Evolutionary conservation across 2,113 vertebrate genomes (phyloP), one percentile per base, ranked within the genome.

Genomic region (Salminus brasiliensis): DNA sequence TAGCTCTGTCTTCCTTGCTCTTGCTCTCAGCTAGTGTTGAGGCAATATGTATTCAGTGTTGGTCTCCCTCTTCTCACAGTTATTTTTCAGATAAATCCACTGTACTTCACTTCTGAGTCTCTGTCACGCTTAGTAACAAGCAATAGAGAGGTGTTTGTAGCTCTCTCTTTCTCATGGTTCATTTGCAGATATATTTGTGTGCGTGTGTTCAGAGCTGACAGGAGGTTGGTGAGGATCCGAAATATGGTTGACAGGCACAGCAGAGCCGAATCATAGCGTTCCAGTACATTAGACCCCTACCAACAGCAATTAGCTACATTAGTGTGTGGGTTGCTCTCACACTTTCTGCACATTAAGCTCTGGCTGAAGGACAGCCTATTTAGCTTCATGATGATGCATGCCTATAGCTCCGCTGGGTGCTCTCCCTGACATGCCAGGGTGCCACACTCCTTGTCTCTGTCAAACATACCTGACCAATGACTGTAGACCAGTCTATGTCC

Each of bases 251-350:
- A 71, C 41, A n/a, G 62, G 45, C 57, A 43, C 67, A 73, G 63
- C 57, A 25, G 32, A 76, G 52, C 57, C 15, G 5, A 75, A 57
- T 79, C 60, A 21, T 13, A 72, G 29, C 21, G 39, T 82, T 80
- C 41, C 68, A 76, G 57, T 75, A 76, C 32, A 85, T 82, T 81
- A 72, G 57, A 75, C 39, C 49, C 75, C 36, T 57, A 75, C 76
- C 67, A 79, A 72, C 75, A 79, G 63, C 67, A 62, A 53, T 82
- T 82, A 72, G 47, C 57, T 60, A 10, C 73, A 39, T 79, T 72
- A 60, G 27, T 69, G 25, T 55, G n/a, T 13, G 43, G 59, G 62
- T 15, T 36, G n/a, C 21, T 16, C 12, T 72, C 36, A 43, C 39
- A 27, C 34, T 74, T 10, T 27, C 52, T 72, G 71, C 52, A 27